Conservation (phyloP, 2,113 vertebrate species). For the Ciconia stormi region DNA sequence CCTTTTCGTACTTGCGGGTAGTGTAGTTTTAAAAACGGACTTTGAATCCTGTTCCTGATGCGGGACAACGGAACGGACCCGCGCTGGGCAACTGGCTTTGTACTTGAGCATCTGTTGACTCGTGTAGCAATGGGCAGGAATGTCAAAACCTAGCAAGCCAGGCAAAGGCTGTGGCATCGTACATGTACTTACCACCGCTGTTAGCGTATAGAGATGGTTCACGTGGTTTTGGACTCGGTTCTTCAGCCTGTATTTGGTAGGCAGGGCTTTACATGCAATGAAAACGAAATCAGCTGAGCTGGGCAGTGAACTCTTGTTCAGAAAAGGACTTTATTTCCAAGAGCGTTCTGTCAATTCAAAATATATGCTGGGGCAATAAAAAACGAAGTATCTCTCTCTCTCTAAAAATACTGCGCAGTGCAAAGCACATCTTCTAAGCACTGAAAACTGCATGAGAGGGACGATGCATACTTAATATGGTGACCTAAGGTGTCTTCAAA, state of each 20-base stretch:
- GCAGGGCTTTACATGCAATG: background rate
- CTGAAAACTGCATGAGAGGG: background rate
- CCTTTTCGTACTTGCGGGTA: accelerated
- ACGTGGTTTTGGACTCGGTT: background rate
- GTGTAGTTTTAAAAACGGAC: background rate
- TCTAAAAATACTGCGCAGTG: background rate
- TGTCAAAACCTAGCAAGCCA: background rate
- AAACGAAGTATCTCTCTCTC: background rate
- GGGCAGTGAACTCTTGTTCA: background rate
- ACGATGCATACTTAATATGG: background rate
- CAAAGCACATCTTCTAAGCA: background rate
- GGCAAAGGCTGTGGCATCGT: background rate
- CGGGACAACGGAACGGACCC: background rate
- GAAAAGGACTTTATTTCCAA: background rate
- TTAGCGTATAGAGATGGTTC: background rate
- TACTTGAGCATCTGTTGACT: background rate
- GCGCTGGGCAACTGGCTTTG: background rate
- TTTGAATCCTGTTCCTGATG: background rate
- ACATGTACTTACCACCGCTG: background rate
- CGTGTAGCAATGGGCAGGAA: background rate
- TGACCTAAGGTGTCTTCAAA: background rate
- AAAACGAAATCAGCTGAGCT: background rate
- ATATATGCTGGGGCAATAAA: background rate
- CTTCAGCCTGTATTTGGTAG: background rate
- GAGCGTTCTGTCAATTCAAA: background rate